A percentile compares a stretch with the other conserved stretches of the same genome.
These are phyloP conservation scores for Vidua chalybeata DNA, from an alignment of 2,113 vertebrate species.

Conservation along the genomic window DNA sequence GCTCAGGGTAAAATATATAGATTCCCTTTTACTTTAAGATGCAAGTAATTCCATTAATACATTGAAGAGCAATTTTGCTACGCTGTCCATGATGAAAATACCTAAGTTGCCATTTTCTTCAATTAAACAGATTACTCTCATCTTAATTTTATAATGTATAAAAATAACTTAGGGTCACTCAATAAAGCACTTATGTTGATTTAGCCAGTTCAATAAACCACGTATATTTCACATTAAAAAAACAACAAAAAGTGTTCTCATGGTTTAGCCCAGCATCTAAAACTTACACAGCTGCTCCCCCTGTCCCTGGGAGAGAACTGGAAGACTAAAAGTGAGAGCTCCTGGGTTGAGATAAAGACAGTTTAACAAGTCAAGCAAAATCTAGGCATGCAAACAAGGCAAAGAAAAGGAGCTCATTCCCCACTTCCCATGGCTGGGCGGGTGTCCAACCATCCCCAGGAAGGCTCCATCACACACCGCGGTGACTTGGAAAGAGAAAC, in stretches of 20 bases:
- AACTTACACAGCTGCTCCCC: background rate
- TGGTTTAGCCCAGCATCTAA: background rate
- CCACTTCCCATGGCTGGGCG: background rate
- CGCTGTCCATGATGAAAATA: background rate
- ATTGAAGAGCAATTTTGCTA: background rate
- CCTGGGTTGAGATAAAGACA: background rate
- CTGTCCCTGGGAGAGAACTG: background rate
- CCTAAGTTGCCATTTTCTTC: background rate
- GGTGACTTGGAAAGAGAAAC: background rate
- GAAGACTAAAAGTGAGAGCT: background rate
- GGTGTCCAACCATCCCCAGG: background rate
- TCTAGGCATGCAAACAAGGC: background rate
- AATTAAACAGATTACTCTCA: background rate
- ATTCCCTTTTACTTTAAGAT: background rate
- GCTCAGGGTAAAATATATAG: background rate
- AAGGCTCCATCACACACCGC: fast-evolving
- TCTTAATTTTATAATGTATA: background rate
- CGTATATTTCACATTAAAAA: background rate
- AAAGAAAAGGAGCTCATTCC: background rate
- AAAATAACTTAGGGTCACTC: background rate
- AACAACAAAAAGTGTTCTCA: background rate
- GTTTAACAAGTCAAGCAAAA: background rate
- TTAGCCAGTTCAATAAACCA: background rate
- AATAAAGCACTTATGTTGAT: background rate
- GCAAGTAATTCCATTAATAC: background rate